Conservation (phyloP, 2,888 invertebrate species). For the Thymelicus lineola region DNA sequence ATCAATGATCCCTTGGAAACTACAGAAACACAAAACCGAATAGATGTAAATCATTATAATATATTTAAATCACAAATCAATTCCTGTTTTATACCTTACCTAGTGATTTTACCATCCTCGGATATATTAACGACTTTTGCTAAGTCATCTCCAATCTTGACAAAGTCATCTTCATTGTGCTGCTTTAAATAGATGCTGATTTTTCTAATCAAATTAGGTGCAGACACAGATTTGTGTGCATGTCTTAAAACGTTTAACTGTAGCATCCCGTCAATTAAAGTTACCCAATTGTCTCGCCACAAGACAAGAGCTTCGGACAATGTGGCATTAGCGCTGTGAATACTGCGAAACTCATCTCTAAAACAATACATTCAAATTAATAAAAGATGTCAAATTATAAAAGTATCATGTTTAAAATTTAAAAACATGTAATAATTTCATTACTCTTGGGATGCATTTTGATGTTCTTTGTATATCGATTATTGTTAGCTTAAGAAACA, state of each 20-base stretch:
- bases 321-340: conserved; percentile 50
- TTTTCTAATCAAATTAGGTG: conserved; percentile 80
- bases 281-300: conserved; percentile 93
- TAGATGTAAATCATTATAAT: not conserved
- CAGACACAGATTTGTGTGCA: conserved; percentile 84
- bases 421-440: no score
- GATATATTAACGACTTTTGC: conserved; percentile 47
- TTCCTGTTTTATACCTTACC: conserved; percentile 45
- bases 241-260: conserved; percentile 88
- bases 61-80: no score
- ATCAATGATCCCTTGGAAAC: no score
- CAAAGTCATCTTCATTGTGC: conserved; percentile 41
- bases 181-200: conserved; percentile 53
- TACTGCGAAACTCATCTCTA: conserved; percentile 59
- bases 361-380: not conserved
- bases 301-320: conserved; percentile 62
- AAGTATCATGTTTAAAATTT: no score
- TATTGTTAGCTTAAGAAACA: no score
- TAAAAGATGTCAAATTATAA: no score
- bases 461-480: no score
- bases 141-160: conserved; percentile 35
- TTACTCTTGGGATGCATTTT: no score
- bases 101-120: conserved; percentile 47
- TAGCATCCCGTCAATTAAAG: conserved; percentile 92
- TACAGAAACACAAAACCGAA: not conserved